Evolutionary conservation across 2,888 invertebrate species (phyloP), one percentile per base, ranked within the genome.

Genomic region (Drosophila macrospina): DNA sequence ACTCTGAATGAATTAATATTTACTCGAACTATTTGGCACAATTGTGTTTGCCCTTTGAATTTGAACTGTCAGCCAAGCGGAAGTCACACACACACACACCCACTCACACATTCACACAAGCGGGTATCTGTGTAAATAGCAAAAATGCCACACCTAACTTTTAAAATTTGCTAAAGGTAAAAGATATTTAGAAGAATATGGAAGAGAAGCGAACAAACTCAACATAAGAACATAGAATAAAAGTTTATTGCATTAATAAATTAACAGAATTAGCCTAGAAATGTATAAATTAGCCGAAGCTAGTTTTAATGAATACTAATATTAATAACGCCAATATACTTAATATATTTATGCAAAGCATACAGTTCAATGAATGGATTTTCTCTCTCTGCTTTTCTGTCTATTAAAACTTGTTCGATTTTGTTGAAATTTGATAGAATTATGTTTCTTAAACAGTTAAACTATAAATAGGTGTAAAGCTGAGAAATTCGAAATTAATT

Each of bases 11-110:
- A 74, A 63, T 50, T 42, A 39, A 36, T 85, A 50, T 85, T 80
- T 85, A 56, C 82, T 32, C 20, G 52, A 72, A 64, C 30, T 69
- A 78, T 80, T 84, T 80, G 80, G 63, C 80, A 80, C 78, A 80
- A 64, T 62, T 42, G 34, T 85, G 52, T 80, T 80, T 85, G 67
- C 76, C 32, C 45, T 85, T 69, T 47, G 69, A 59, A 82, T 80
- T 78, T 77, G 63, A 57, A 50, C 28, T 57, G 54, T 55, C 52
- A 72, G 50, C 69, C 75, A 85, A 51, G 85, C 82, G 82, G 79
- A 85, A 81, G 82, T 55, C 44, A 47, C 16, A 36, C 44, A 45
- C 69, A 45, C 50, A 11, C 37, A 4, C 36, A 30, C n/a, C n/a
- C n/a, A 26, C 8, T 28, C 26, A 30, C 7, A 45, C 36, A 41